These are phyloP conservation scores for Latheticus oryzae DNA, from an alignment of 2,888 invertebrate species.

Conservation along the genomic window DNA sequence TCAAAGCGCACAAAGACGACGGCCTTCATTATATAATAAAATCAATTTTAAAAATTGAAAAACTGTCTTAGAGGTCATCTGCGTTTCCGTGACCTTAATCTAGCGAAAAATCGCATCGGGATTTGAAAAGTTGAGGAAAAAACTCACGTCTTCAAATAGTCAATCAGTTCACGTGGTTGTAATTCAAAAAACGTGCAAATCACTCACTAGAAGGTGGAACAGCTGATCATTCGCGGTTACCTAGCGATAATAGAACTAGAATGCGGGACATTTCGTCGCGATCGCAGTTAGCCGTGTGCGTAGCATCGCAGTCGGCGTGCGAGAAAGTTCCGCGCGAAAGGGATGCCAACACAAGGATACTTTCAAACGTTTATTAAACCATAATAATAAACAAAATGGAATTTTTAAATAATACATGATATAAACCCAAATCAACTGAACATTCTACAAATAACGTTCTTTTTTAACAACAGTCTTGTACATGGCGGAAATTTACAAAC, in stretches of 20 bases:
- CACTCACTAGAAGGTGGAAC: conserved; percentile 8
- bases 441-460: conserved; percentile 3
- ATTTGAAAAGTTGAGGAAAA: conserved; percentile 8
- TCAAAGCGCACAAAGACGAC: conserved; percentile 15
- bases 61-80: conserved; percentile 15
- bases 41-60: conserved; percentile 26
- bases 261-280: conserved; percentile 35
- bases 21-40: conserved; percentile 20
- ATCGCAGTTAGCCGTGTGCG: conserved; percentile 28
- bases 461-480: conserved; percentile 33
- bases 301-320: conserved; percentile 21
- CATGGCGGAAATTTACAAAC: conserved; percentile 29
- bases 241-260: conserved; percentile 29
- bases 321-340: conserved; percentile 28
- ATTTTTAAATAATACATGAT: too few species aligned
- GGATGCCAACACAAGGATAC: conserved; percentile 33
- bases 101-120: too few species aligned
- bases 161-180: conserved; percentile 9
- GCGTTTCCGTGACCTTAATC: conserved; percentile 25
- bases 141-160: conserved; percentile 25
- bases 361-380: conserved; percentile 35
- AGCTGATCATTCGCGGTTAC: conserved; percentile 25
- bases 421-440: conserved; percentile 1
- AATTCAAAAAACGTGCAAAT: conserved; percentile 4
- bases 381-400: conserved; percentile 26